Conservation (phyloP, 2,888 invertebrate species). For the Tiliacea aurago region DNA sequence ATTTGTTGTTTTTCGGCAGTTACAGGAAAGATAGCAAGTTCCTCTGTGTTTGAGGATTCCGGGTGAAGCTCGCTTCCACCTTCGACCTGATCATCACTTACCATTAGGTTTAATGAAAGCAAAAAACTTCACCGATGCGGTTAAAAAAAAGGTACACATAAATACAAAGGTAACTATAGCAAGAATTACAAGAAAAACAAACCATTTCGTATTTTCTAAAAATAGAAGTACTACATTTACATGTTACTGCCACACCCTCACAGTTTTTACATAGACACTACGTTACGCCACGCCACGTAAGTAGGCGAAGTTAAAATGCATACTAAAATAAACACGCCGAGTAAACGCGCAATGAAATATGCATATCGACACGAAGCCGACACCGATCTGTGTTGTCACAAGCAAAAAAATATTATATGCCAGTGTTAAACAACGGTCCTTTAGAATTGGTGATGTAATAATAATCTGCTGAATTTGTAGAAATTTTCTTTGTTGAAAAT, state of each 20-base stretch:
- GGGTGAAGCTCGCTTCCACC: too few species aligned
- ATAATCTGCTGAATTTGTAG: conserved; percentile 34
- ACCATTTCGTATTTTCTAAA: neutral
- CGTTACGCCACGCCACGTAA: conserved; percentile 24
- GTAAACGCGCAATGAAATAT: conserved; percentile 62
- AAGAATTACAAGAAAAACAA: neutral
- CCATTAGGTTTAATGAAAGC: too few species aligned
- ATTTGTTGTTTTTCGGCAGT: too few species aligned
- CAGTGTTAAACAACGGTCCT: conserved; percentile 34
- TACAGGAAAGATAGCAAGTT: too few species aligned
- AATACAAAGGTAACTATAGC: neutral
- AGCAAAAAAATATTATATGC: conserved; percentile 44
- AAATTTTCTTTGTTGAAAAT: conserved; percentile 19
- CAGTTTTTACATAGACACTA: conserved; percentile 23
- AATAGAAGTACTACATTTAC: neutral
- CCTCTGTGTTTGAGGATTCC: too few species aligned
- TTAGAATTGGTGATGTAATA: conserved; percentile 26
- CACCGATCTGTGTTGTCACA: conserved; percentile 40
- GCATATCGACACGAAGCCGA: conserved; percentile 51
- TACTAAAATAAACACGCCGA: conserved; percentile 58
- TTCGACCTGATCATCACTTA: too few species aligned
- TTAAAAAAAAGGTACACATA: neutral
- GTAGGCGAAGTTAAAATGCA: conserved; percentile 56
- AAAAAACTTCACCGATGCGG: too few species aligned
- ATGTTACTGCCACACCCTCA: neutral